Conservation (phyloP, 2,797 vertebrate genomes). For the Sciaenops ocellatus region DNA sequence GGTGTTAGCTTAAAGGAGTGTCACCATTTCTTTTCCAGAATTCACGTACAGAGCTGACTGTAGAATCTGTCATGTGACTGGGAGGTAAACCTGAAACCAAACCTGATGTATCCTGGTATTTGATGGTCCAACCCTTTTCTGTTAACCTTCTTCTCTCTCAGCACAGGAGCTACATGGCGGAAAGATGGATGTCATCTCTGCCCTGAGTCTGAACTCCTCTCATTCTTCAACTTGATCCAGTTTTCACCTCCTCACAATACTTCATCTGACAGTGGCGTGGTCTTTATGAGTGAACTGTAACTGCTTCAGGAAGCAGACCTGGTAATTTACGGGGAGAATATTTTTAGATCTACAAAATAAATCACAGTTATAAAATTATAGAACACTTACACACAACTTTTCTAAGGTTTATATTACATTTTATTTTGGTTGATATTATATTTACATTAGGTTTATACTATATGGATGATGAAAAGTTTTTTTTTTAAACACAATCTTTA, state of each 20-base stretch:
- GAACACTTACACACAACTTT: not conserved
- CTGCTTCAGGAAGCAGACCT: no score
- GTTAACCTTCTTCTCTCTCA: not conserved
- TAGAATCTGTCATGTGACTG: not conserved
- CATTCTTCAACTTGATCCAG: not conserved
- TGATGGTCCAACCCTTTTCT: not conserved
- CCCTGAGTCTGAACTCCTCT: not conserved
- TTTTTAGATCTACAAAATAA: not conserved
- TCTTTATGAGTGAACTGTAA: not conserved
- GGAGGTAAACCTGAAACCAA: not conserved
- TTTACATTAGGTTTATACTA: no score
- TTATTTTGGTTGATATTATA: no score
- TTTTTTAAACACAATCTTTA: no score
- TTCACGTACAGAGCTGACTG: not conserved
- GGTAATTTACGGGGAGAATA: no score
- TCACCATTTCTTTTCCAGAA: not conserved
- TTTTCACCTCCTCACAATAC: not conserved
- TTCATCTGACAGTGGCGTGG: not conserved
- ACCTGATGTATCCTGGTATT: not conserved
- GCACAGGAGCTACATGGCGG: not conserved
- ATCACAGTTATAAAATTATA: not conserved
- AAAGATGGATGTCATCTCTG: not conserved
- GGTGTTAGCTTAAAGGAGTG: not conserved
- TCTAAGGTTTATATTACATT: not conserved
- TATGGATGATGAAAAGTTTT: no score